Conservation (phyloP, 2,888 invertebrate species). For the Hirtodrosophila cameraria region DNA sequence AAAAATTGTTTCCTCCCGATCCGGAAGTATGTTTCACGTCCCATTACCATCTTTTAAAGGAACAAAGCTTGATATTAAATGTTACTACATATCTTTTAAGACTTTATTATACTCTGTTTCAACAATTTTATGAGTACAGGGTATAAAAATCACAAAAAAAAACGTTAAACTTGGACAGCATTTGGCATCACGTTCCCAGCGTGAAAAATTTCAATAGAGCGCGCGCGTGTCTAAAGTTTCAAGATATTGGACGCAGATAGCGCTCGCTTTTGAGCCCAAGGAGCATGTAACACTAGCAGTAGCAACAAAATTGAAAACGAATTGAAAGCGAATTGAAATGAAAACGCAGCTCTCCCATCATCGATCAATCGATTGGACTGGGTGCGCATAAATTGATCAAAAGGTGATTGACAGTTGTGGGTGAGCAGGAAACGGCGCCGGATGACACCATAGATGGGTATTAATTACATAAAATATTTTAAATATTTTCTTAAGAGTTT, state of each 20-base stretch:
- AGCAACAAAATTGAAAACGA: conserved; percentile 8
- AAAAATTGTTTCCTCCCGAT: too few relatives aligned
- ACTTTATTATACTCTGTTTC: background rate
- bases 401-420: conserved; percentile 72
- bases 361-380: conserved; percentile 67
- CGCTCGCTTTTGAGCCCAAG: conserved; percentile 44
- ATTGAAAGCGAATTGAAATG: conserved; percentile 39
- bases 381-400: conserved; percentile 64
- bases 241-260: conserved; percentile 61
- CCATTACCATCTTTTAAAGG: too few relatives aligned
- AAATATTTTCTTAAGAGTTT: background rate
- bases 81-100: too few relatives aligned
- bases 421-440: conserved; percentile 58
- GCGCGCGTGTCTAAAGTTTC: conserved; percentile 65
- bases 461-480: conserved; percentile 22
- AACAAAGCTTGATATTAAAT: too few relatives aligned
- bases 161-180: conserved; percentile 15
- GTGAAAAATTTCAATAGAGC: conserved; percentile 62
- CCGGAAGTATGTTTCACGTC: too few relatives aligned
- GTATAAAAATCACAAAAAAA: background rate
- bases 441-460: conserved; percentile 1
- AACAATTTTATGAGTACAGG: background rate
- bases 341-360: conserved; percentile 17
- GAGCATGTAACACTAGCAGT: conserved; percentile 39
- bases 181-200: conserved; percentile 56